A percentile compares a stretch with the other conserved stretches of the same genome.
Conservation (phyloP, 2,797 vertebrate species). For the Oceanodroma leucorhoa region DNA sequence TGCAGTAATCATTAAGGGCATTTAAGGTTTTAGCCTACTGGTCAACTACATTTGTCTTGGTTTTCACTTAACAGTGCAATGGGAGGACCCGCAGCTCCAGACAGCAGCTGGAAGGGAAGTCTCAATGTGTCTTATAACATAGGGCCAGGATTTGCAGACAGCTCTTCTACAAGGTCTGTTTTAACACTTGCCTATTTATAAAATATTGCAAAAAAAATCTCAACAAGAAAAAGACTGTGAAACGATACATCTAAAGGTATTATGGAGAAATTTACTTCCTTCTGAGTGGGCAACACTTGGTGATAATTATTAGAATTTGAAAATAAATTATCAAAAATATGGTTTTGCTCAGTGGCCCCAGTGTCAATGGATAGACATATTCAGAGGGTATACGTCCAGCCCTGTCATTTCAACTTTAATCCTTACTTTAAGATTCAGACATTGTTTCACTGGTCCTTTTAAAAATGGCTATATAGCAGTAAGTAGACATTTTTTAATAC, state of each 20-base stretch:
- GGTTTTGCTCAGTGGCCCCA: background rate
- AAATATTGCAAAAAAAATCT: background rate
- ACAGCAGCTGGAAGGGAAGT: constrained; percentile 87
- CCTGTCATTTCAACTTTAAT: background rate
- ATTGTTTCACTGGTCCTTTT: background rate
- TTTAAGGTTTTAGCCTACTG: background rate
- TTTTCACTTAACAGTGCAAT: constrained; percentile 80
- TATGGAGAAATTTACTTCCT: background rate
- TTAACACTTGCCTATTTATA: background rate
- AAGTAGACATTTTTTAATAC: background rate
- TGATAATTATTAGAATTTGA: background rate
- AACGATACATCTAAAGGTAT: background rate
- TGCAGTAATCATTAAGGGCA: background rate
- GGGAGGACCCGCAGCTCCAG: constrained; percentile 83
- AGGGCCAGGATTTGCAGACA: constrained; percentile 86
- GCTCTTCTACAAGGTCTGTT: constrained; percentile 73
- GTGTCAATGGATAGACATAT: background rate
- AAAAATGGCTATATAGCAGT: background rate
- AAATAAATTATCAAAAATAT: background rate
- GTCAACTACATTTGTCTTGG: background rate
- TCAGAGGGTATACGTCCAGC: background rate
- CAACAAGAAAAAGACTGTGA: background rate
- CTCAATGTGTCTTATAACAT: constrained; percentile 87
- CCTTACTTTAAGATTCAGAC: background rate
- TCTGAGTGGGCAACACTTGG: background rate